Evolutionary conservation across 2,888 invertebrate genomes (phyloP).

Genomic region (Punctoribates punctum): DNA sequence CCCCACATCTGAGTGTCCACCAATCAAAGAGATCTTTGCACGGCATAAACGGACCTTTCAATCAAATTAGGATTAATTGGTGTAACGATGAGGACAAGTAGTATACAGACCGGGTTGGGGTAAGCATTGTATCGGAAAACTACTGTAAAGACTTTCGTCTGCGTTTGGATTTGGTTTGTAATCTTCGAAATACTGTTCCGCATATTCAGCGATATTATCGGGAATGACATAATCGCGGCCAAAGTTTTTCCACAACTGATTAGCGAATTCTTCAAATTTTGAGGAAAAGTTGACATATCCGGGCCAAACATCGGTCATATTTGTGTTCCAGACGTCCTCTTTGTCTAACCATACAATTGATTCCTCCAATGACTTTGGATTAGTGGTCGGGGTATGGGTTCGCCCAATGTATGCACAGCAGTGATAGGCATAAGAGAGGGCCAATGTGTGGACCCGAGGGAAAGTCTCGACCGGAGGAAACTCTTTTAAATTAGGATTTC

Average conservation of each 20-base stretch:
- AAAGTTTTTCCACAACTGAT: conserved; percentile 67
- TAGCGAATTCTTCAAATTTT: conserved; percentile 67
- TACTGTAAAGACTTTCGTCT: conserved; percentile 43
- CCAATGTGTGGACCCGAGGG: conserved; percentile 77
- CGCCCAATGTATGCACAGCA: conserved; percentile 80
- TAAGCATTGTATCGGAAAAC: conserved; percentile 47
- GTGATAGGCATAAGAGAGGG: conserved; percentile 90
- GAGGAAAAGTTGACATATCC: conserved; percentile 63
- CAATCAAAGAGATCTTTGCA: conserved; percentile 94
- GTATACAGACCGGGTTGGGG: conserved; percentile 52
- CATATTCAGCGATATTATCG: conserved; percentile 65
- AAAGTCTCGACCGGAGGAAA: conserved; percentile 83
- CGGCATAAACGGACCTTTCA: conserved; percentile 80
- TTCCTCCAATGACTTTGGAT: conserved; percentile 45
- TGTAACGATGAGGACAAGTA: neutral
- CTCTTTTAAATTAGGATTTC: conserved; percentile 78
- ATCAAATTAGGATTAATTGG: neutral
- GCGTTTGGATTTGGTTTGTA: conserved; percentile 47
- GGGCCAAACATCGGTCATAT: conserved; percentile 75
- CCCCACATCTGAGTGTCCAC: conserved; percentile 95
- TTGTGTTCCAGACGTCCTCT: conserved; percentile 47
- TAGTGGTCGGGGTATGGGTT: conserved; percentile 35
- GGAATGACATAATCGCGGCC: conserved; percentile 64
- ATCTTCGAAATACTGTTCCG: conserved; percentile 66
- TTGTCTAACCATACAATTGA: conserved; percentile 48